phyloP scores from a whole-genome alignment of 1,140 invertebrate genomes.

The Orchestia grillus region DNA sequence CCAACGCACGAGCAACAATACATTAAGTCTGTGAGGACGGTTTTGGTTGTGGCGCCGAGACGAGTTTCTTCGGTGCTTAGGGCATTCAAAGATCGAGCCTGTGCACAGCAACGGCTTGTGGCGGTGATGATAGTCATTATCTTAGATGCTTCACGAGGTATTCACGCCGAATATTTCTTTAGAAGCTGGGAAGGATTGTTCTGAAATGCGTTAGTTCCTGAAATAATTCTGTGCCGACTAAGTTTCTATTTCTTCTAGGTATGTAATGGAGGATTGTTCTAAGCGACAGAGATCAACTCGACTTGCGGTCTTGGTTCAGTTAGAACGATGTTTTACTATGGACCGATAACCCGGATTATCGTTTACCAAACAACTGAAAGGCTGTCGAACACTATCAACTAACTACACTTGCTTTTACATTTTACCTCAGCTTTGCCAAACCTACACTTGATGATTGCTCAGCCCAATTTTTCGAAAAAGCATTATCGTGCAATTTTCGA shows the following conservation, averaged over 20 bases:
- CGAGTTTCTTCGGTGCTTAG: neutral
- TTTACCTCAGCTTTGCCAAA: neutral
- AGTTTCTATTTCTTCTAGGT: neutral
- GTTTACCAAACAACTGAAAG: neutral
- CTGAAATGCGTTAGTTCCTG: neutral
- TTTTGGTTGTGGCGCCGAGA: neutral
- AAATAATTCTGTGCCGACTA: neutral
- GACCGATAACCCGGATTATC: neutral
- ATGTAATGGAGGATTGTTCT: neutral
- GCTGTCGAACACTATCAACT: neutral
- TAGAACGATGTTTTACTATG: neutral
- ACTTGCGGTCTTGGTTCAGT: neutral
- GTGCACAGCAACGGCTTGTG: neutral
- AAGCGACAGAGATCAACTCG: neutral
- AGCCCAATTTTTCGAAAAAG: neutral
- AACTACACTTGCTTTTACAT: neutral
- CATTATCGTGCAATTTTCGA: neutral
- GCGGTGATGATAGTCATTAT: neutral
- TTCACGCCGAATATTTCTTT: neutral
- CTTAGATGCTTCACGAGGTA: neutral
- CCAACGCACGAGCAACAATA: neutral
- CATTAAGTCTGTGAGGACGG: neutral
- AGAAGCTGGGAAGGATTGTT: neutral
- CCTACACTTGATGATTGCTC: neutral
- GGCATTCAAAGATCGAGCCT: neutral